A percentile compares a stretch with the other conserved stretches of the same genome.
Conservation (phyloP, 2,888 invertebrate genomes). For the Digitonthophagus gazella region DNA sequence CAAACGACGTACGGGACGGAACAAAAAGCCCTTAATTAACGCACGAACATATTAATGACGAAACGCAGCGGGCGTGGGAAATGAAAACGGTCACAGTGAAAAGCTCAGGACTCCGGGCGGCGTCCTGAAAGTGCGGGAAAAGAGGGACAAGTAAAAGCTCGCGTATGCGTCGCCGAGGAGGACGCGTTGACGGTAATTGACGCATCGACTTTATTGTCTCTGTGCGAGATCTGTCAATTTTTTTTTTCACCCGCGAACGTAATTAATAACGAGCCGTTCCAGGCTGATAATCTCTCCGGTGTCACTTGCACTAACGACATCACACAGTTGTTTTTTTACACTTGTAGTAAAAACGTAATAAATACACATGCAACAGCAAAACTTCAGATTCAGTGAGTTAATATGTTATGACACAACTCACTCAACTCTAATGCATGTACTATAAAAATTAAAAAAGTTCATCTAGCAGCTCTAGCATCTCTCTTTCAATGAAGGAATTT, state of each 20-base stretch:
- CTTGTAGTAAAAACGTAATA: neutral
- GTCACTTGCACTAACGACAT: neutral
- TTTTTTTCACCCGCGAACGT: neutral
- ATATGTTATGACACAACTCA: too few species aligned
- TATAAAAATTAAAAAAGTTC: too few species aligned
- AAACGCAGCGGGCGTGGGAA: neutral
- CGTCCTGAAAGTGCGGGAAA: neutral
- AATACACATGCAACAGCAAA: too few species aligned
- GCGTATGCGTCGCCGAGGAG: neutral
- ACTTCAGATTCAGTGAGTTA: too few species aligned
- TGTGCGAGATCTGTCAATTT: neutral
- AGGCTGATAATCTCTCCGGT: neutral
- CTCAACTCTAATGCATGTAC: too few species aligned
- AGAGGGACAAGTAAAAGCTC: neutral
- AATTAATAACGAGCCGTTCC: neutral
- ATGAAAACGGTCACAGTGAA: neutral
- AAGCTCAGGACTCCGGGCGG: too few species aligned
- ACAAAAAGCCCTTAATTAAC: neutral
- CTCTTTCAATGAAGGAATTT: too few species aligned
- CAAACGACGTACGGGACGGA: neutral
- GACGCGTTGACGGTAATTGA: neutral
- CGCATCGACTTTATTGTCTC: neutral
- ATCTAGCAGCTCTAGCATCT: too few species aligned
- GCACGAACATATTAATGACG: neutral
- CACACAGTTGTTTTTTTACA: neutral